Conservation (phyloP, 2,797 vertebrate genomes). For the Darevskia mixta region DNA sequence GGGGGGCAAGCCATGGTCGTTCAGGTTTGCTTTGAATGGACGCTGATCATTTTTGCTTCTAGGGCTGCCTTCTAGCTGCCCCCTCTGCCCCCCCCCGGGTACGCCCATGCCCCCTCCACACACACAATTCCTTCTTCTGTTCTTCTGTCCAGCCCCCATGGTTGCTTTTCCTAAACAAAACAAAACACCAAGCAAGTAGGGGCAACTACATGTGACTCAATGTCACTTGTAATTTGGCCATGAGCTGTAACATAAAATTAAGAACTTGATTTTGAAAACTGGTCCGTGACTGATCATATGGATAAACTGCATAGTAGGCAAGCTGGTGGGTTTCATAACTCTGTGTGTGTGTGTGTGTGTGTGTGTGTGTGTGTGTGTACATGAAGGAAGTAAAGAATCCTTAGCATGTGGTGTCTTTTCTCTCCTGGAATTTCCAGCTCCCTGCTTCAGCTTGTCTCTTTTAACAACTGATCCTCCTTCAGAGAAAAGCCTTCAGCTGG, state of each 20-base stretch:
- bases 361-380: fast-evolving
- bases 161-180: neutral
- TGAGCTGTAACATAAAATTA: neutral
- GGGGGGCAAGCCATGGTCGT: too few species aligned
- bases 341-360: too few species aligned
- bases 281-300: neutral
- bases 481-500: constrained; percentile 36
- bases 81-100: too few species aligned
- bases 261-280: neutral
- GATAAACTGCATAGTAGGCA: neutral
- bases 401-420: constrained; percentile 4
- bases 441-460: constrained; percentile 21
- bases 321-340: neutral
- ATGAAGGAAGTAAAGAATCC: neutral
- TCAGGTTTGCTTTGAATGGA: too few species aligned
- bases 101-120: too few species aligned
- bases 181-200: too few species aligned
- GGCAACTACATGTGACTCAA: neutral
- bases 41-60: too few species aligned
- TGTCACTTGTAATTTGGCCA: neutral
- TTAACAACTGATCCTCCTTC: constrained; percentile 48
- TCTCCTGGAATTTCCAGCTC: neutral
- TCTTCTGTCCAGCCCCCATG: neutral
- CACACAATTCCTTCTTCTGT: too few species aligned
- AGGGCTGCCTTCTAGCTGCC: too few species aligned